Base-by-base conservation (phyloP, 1,140 invertebrate genomes). In the Leptopilina clavipes region DNA sequence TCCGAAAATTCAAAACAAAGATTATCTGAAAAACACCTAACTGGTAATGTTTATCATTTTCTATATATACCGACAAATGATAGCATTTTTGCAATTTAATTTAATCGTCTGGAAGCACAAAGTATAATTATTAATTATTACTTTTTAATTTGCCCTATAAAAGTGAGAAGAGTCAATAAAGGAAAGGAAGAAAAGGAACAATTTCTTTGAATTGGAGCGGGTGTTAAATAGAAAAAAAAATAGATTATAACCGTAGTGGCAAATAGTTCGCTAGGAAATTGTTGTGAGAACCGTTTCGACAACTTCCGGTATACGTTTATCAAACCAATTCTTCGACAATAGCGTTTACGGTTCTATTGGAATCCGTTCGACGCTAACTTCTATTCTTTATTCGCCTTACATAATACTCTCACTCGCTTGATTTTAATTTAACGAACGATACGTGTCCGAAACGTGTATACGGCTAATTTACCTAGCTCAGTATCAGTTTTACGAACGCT, bases 231-330 rank as follows among this genome's bases (percentile, higher is more conserved):
- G 48, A 17, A 52, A n/a, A 59, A 59, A 65, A 65, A 37, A 65
- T 31, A 31, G 59, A 31, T 31, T 31, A 31, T 37, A 65, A 65
- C 59, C 19, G 22, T 65, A 37, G 9, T 31, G 3, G 59, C 7
- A 31, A 18, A 65, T 22, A 65, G 56, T 65, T 65, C 12, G 19
- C 10, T 65, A 65, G 12, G 7, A 12, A 25, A 65, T 7, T 65
- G 22, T 65, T 65, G 59, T 65, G 59, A 65, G 25, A 65, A 65
- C 25, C 59, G 22, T 65, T 65, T 31, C 11, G 22, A 11, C 14
- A n/a, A 19, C 59, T 65, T 65, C 59, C 59, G 59, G 59, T 31
- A 3, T 48, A 65, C 22, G 11, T 31, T 65, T 65, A 65, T 65
- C 59, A 65, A 65, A 9, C 22, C 11, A 65, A 31, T 52, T n/a